These are phyloP conservation scores for Jordanella pulchra DNA, from an alignment of 2,797 vertebrate genomes.

Conservation along the genomic window DNA sequence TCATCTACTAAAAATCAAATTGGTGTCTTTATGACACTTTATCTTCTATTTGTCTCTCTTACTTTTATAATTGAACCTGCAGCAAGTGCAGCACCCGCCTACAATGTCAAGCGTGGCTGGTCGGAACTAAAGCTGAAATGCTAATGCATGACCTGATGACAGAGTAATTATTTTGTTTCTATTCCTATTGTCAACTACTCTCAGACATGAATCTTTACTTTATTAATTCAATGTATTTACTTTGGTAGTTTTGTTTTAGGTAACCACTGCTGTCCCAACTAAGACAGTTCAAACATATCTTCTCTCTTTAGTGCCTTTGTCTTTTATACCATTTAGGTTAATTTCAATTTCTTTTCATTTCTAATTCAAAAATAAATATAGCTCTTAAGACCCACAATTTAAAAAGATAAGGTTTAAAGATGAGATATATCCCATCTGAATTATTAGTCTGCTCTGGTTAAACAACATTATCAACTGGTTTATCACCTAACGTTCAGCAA, in stretches of 20 bases:
- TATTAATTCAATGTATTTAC: neutral
- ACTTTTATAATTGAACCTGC: neutral
- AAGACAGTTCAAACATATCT: neutral
- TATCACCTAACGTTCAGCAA: slow-evolving; percentile 15
- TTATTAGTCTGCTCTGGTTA: slow-evolving; percentile 1
- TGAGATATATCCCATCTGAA: neutral
- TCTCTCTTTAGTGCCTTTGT: neutral
- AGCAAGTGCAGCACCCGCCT: neutral
- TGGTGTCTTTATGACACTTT: neutral
- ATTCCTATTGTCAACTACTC: too few relatives aligned
- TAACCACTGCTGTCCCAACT: neutral
- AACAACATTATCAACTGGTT: slow-evolving; percentile 8
- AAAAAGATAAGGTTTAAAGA: neutral
- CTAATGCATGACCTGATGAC: neutral
- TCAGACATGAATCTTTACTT: neutral
- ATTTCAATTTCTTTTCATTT: too few relatives aligned
- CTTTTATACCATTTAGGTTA: neutral
- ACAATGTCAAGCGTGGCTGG: neutral
- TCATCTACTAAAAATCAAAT: neutral
- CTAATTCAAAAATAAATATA: neutral
- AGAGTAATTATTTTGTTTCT: too few relatives aligned
- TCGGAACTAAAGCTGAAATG: neutral
- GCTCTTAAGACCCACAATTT: neutral
- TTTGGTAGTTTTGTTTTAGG: neutral
- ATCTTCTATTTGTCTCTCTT: neutral